Conservation (phyloP, 2,113 vertebrate species). For the Falcunculus frontatus region DNA sequence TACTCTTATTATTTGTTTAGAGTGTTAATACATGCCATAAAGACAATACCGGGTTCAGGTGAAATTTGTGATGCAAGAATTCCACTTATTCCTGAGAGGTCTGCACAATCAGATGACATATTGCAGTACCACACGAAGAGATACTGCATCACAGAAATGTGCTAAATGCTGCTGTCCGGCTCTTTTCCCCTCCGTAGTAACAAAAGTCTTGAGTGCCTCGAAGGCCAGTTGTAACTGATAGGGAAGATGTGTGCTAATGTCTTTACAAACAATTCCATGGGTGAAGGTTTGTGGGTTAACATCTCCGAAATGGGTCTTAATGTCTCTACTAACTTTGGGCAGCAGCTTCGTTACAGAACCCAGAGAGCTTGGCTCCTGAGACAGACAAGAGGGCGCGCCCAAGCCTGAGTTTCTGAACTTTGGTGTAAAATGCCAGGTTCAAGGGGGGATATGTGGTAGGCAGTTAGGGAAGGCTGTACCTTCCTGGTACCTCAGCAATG, state of each 20-base stretch:
- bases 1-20: not conserved
- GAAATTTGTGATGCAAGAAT: not conserved
- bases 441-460: not conserved
- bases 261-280: not conserved
- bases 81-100: not conserved
- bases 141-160: not conserved
- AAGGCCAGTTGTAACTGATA: not conserved
- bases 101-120: not conserved
- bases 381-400: not conserved
- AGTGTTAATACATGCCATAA: not conserved
- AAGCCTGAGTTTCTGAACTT: not conserved
- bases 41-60: not conserved
- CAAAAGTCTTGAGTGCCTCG: not conserved
- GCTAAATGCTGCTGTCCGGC: not conserved
- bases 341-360: not conserved
- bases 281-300: not conserved
- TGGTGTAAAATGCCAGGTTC: not conserved
- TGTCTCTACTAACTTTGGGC: not conserved
- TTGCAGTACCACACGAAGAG: not conserved
- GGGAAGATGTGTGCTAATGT: not conserved
- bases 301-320: not conserved
- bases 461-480: not conserved
- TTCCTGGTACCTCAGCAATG: not conserved
- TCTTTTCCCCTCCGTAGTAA: not conserved
- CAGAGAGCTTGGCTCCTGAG: not conserved